Evolutionary conservation across 2,888 invertebrate species (phyloP).

Genomic region (Drosophila anomalata): DNA sequence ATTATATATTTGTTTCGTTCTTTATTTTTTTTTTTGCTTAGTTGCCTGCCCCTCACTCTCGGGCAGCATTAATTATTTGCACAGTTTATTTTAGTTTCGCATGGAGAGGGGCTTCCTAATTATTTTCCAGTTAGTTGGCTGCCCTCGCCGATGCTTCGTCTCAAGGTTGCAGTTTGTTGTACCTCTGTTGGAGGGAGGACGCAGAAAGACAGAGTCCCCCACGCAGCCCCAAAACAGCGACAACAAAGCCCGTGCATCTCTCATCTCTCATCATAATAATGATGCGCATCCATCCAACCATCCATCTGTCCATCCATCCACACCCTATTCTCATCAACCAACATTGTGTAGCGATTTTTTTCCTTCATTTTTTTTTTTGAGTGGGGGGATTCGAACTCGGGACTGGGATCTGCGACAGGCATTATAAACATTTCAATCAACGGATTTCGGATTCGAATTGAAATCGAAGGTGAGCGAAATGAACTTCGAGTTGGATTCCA

Average conservation of each 20-base stretch:
- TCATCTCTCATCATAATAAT: constrained; percentile 31
- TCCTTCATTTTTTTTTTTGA: constrained; percentile 18
- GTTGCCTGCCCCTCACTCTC: constrained; percentile 13
- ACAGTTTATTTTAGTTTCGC: constrained; percentile 54
- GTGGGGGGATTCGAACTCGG: constrained; percentile 43
- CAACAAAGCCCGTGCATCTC: constrained; percentile 20
- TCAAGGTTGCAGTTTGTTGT: constrained; percentile 44
- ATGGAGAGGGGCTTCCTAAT: constrained; percentile 44
- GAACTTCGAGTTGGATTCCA: constrained; percentile 6
- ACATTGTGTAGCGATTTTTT: constrained; percentile 56
- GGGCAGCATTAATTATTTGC: constrained; percentile 68
- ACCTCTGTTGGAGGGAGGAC: constrained; percentile 23
- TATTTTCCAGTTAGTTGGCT: constrained; percentile 50
- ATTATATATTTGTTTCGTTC: constrained; percentile 23
- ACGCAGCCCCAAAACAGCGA: constrained; percentile 12
- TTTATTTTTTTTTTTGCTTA: constrained; percentile 9
- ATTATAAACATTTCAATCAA: constrained; percentile 52
- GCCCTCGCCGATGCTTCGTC: constrained; percentile 31
- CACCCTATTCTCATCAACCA: constrained; percentile 44
- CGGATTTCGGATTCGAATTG: constrained; percentile 7
- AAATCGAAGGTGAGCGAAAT: constrained; percentile 23
- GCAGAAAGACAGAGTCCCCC: not conserved
- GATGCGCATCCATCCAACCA: constrained; percentile 53
- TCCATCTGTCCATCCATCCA: constrained; percentile 47
- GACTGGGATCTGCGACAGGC: constrained; percentile 36